Percentiles rank a stretch among this genome's conserved stretches.
phyloP scores from a whole-genome alignment of 2,113 vertebrate species.

The Rattus rattus region DNA sequence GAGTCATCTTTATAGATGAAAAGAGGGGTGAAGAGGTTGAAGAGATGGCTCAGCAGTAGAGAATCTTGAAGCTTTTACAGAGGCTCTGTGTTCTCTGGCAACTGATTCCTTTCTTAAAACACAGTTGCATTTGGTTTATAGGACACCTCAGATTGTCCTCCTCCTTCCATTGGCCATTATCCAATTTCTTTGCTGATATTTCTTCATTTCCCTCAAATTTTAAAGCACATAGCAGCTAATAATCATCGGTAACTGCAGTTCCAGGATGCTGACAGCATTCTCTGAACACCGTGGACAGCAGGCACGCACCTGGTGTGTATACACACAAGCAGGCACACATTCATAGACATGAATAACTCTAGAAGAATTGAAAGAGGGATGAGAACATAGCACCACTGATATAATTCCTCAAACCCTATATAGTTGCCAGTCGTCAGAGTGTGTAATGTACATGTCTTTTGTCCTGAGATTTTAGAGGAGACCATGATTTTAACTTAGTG shows the following conservation, averaged over 20 bases:
- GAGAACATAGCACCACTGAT: neutral
- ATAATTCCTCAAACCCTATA: neutral
- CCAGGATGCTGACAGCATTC: neutral
- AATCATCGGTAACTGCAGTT: neutral
- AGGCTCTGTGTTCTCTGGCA: neutral
- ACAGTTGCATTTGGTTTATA: neutral
- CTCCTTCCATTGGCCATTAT: neutral
- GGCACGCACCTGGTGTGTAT: neutral
- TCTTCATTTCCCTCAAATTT: neutral
- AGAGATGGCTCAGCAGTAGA: neutral
- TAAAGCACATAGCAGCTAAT: neutral
- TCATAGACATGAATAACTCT: neutral
- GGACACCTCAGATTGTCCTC: neutral
- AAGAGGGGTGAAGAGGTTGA: neutral
- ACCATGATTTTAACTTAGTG: constrained; percentile 14
- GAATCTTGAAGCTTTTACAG: neutral
- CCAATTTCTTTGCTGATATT: neutral
- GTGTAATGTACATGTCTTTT: neutral
- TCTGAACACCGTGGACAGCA: neutral
- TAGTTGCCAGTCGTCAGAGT: neutral
- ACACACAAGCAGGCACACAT: neutral
- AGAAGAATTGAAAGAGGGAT: neutral
- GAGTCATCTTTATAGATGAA: neutral
- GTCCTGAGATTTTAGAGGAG: neutral
- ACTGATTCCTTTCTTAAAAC: neutral